These are phyloP conservation scores for Lycocorax pyrrhopterus DNA, from an alignment of 2,113 vertebrate genomes.

Conservation along the genomic window DNA sequence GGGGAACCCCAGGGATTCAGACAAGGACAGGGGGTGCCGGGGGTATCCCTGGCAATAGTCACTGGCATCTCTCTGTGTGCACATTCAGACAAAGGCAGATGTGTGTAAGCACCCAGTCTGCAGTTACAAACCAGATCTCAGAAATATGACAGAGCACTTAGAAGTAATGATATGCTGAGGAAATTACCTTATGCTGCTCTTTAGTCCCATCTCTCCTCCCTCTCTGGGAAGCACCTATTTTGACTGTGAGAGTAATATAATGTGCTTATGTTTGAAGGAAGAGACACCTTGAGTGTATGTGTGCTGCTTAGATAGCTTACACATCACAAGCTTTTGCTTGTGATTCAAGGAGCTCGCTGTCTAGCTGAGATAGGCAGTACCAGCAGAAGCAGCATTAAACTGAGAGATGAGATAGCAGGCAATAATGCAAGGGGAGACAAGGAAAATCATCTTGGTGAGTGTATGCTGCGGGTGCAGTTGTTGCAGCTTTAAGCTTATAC, in stretches of 20 bases:
- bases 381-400: slow-evolving; percentile 19
- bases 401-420: slow-evolving; percentile 33
- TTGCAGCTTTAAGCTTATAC: not conserved
- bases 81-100: not conserved
- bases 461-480: not conserved
- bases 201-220: not conserved
- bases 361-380: slow-evolving; percentile 26
- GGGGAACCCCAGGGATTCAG: rapidly evolving
- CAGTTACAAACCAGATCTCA: not conserved
- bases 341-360: slow-evolving; percentile 8
- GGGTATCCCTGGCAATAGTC: not conserved
- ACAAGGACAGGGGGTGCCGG: not conserved
- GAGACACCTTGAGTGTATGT: not conserved
- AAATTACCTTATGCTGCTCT: not conserved
- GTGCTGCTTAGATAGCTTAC: slow-evolving; percentile 22
- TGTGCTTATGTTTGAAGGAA: slow-evolving; percentile 8
- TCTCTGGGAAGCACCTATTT: slow-evolving; percentile 6
- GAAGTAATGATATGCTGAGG: not conserved
- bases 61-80: not conserved
- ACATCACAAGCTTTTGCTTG: slow-evolving; percentile 26
- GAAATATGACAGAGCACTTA: not conserved
- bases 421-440: slow-evolving; percentile 22
- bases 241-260: not conserved
- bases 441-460: not conserved
- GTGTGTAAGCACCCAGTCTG: not conserved